Base-by-base conservation (phyloP, 2,888 invertebrate species). In the Spicauda simplicius region DNA sequence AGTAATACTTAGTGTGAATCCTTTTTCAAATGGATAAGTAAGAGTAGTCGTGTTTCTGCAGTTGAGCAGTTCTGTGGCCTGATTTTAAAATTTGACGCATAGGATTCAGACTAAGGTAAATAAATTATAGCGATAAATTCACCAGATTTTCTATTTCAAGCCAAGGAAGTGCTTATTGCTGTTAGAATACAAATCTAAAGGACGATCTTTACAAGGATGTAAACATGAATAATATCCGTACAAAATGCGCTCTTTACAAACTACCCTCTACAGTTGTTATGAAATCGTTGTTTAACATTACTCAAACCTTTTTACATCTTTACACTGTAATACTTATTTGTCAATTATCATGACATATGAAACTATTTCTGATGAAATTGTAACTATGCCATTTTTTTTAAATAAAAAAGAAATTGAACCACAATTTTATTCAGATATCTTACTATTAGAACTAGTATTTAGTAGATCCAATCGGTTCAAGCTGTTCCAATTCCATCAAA, bases 271-370 rank as follows among this genome's bases (percentile, higher is more conserved):
- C 72, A 71, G 48, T 61, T 70, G 62, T 70, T 69, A 56, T 50
- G 63, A 77, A 80, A 82, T 89, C 88, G 88, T 87, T 88, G 87
- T 87, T 78, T 79, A 60, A 64, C 71, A 77, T 76, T 77, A 81
- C 77, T 80, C 77, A 76, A 79, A 65, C 19, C 67, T 79, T 83
- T 85, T 79, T 88, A 87, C 87, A 89, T 75, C 67, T 81, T 81
- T 80, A 81, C 76, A 80, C 75, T 72, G 69, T 59, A 30, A 58
- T 59, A 37, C 52, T 53, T 52, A 30, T 65, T 25, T n/a, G 53
- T 16, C 25, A 45, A 30, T 64, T 25, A 59, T 45, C 8, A 54
- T 65, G 18, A 45, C 10, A 25, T 57, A 52, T 7, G 12, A 30
- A 48, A 45, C 16, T 50, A 11, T 25, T 50, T 48, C 12, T 50